Percentiles rank a stretch among this genome's conserved stretches.
These are phyloP conservation scores for Euschistus heros DNA, from an alignment of 1,140 invertebrate species.

Conservation along the genomic window DNA sequence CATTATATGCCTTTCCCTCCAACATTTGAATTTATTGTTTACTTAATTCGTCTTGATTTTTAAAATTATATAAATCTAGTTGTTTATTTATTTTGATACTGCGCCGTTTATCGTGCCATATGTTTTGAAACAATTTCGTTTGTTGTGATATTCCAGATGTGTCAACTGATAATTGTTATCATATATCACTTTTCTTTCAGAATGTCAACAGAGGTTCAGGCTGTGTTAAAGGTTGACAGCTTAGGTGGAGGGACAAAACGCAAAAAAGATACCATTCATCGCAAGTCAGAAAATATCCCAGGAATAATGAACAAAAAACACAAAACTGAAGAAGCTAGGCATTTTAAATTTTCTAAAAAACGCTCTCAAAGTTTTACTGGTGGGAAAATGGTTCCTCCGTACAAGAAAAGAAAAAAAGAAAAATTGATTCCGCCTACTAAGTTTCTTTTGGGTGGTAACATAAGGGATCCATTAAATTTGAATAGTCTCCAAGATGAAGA, in stretches of 20 bases:
- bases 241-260: neutral
- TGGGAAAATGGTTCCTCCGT: constrained; percentile 30
- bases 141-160: neutral
- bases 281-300: neutral
- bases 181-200: constrained; percentile 3
- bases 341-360: constrained; percentile 19
- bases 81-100: neutral
- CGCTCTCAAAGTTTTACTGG: constrained; percentile 16
- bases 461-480: constrained; percentile 87
- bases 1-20: constrained; percentile 53
- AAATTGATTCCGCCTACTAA: constrained; percentile 74
- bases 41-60: neutral
- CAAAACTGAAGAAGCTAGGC: constrained; percentile 8
- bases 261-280: neutral
- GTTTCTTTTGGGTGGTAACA: constrained; percentile 89
- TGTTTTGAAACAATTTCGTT: constrained; percentile 51
- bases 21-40: neutral
- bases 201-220: constrained; percentile 23
- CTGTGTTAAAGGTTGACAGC: constrained; percentile 19
- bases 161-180: constrained; percentile 7
- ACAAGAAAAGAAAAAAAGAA: constrained; percentile 60
- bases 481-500: constrained; percentile 84
- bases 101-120: neutral
- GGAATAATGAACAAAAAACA: constrained; percentile 18
- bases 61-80: neutral